A percentile compares a stretch with the other conserved stretches of the same genome.
These are phyloP conservation scores for Dicrurus megarhynchus DNA, from an alignment of 2,113 vertebrate species.

Conservation along the genomic window DNA sequence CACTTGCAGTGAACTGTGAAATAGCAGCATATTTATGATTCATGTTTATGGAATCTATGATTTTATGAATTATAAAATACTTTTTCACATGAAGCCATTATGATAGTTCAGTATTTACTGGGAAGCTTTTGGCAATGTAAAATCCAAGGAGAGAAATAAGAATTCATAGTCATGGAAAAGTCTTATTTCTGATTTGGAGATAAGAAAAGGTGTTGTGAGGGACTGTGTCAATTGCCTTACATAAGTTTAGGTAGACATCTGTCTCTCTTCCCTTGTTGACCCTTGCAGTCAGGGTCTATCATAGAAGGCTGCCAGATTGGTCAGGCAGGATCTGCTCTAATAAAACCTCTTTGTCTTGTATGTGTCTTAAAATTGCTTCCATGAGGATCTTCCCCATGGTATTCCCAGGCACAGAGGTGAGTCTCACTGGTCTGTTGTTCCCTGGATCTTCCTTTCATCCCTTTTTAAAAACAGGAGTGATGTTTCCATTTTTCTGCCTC, in stretches of 20 bases:
- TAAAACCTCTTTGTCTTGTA: not conserved
- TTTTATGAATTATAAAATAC: not conserved
- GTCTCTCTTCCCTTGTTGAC: accelerated
- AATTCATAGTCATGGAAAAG: not conserved
- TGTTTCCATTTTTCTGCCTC: not conserved
- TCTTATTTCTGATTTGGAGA: not conserved
- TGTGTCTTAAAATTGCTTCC: not conserved
- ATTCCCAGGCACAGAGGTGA: not conserved
- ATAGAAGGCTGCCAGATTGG: not conserved
- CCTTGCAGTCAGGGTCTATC: not conserved
- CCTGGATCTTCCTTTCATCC: not conserved
- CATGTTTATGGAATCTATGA: not conserved
- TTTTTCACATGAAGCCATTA: not conserved
- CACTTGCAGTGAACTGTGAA: not conserved
- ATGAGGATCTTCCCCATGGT: not conserved
- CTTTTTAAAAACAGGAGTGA: not conserved
- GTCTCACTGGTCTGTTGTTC: not conserved
- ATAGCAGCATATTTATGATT: not conserved
- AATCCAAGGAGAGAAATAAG: not conserved
- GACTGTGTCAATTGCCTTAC: not conserved
- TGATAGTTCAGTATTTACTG: not conserved
- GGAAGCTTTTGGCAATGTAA: not conserved
- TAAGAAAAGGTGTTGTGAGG: not conserved
- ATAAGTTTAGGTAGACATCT: not conserved
- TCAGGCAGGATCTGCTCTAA: not conserved